phyloP scores from a whole-genome alignment of 2,888 invertebrate species.

The Drosophila paracracens region DNA sequence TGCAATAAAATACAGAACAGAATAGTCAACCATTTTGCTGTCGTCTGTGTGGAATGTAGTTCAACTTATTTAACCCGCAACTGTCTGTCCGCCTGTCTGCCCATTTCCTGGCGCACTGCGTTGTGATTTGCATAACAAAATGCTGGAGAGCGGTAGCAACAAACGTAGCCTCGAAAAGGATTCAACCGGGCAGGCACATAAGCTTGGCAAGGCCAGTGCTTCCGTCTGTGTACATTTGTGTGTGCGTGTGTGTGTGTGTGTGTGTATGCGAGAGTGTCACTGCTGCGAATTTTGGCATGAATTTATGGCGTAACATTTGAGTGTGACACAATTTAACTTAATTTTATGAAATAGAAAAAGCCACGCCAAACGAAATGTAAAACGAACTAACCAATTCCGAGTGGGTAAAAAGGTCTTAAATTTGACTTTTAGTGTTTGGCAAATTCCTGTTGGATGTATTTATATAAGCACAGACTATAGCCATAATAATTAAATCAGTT shows the following conservation, averaged over 20 bases:
- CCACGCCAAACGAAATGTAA: slow-evolving; percentile 29
- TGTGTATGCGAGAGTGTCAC: slow-evolving; percentile 23
- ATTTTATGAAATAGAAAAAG: slow-evolving; percentile 67
- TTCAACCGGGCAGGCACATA: slow-evolving; percentile 54
- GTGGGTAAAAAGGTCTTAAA: slow-evolving; percentile 26
- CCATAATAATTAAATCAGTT: slow-evolving; percentile 22
- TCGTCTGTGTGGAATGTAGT: slow-evolving; percentile 63
- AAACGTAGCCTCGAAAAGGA: slow-evolving; percentile 47
- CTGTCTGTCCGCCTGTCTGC: slow-evolving; percentile 13
- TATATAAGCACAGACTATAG: slow-evolving; percentile 3
- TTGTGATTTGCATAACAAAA: slow-evolving; percentile 79
- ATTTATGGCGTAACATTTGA: slow-evolving; percentile 81
- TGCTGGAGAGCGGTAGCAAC: slow-evolving; percentile 57
- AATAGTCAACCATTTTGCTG: slow-evolving; percentile 31
- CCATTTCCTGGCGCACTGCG: slow-evolving; percentile 78
- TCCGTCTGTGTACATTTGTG: slow-evolving; percentile 34
- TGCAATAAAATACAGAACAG: slow-evolving; percentile 73
- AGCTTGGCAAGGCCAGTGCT: slow-evolving; percentile 42
- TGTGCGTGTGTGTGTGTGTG: slow-evolving; percentile 30
- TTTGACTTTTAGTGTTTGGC: slow-evolving; percentile 26
- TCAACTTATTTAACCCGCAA: slow-evolving; percentile 71
- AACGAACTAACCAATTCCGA: slow-evolving; percentile 20
- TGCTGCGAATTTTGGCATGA: slow-evolving; percentile 64
- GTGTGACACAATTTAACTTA: slow-evolving; percentile 83
- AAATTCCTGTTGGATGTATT: slow-evolving; percentile 1